Percentiles rank a stretch among this genome's conserved stretches.
phyloP scores from a whole-genome alignment of 2,888 invertebrate genomes.

The Scaptomyza caliginosa region DNA sequence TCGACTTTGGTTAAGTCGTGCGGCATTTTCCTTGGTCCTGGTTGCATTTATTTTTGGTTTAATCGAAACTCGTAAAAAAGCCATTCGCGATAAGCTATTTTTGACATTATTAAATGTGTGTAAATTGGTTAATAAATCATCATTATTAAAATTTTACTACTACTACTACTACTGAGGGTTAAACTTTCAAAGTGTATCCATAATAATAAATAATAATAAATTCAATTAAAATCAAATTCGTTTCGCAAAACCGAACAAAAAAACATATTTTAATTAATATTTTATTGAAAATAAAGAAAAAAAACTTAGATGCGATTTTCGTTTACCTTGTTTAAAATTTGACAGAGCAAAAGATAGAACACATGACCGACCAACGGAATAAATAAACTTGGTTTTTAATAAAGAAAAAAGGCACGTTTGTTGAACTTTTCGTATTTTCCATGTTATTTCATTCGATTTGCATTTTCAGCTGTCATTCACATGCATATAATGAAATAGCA shows the following conservation, averaged over 20 bases:
- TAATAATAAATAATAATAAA: no score
- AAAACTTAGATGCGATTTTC: no score
- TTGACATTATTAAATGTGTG: background rate
- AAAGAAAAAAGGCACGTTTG: no score
- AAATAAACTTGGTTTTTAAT: background rate
- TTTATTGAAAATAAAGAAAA: no score
- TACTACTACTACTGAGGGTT: background rate
- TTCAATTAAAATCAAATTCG: no score
- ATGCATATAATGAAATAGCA: background rate
- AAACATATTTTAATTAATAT: no score
- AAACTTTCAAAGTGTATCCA: background rate
- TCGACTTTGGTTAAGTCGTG: constrained; percentile 3
- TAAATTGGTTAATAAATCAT: background rate
- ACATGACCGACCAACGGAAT: no score
- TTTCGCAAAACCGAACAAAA: background rate
- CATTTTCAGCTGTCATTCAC: background rate
- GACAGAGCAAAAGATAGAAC: background rate
- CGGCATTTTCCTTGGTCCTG: background rate
- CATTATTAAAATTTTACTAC: background rate
- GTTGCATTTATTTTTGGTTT: background rate
- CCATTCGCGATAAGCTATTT: constrained; percentile 8
- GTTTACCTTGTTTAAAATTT: no score
- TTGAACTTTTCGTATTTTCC: background rate
- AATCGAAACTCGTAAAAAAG: background rate
- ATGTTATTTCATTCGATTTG: background rate